Evolutionary conservation across 2,797 vertebrate species (phyloP).

Genomic region (Rhodeus uyekii): DNA sequence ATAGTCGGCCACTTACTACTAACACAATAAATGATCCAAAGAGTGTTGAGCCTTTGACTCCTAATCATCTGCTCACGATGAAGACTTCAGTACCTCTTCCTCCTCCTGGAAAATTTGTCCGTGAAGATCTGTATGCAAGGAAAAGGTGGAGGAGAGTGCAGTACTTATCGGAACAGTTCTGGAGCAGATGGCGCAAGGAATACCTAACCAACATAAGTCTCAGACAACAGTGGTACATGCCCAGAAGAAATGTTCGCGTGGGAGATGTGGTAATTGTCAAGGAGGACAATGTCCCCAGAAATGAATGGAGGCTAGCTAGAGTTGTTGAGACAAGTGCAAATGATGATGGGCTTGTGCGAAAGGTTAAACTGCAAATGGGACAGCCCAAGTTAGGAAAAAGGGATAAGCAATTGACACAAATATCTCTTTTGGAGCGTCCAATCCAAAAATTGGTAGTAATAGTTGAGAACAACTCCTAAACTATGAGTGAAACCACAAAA

Average conservation of each 20-base stretch:
- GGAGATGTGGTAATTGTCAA: constrained; percentile 54
- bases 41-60: too few species aligned
- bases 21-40: too few species aligned
- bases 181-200: constrained; percentile 50
- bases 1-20: too few species aligned
- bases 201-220: constrained; percentile 45
- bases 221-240: constrained; percentile 44
- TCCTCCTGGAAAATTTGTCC: constrained; percentile 36
- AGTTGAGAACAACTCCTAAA: too few species aligned
- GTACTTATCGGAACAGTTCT: constrained; percentile 36
- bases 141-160: constrained; percentile 46
- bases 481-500: too few species aligned
- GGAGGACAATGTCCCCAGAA: constrained; percentile 51
- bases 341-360: constrained; percentile 49
- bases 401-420: too few species aligned
- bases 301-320: constrained; percentile 50
- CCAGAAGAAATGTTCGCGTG: constrained; percentile 27
- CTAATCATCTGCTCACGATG: too few species aligned
- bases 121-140: constrained; percentile 34
- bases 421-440: too few species aligned
- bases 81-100: constrained; percentile 31
- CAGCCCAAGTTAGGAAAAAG: too few species aligned
- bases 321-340: constrained; percentile 25
- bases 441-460: too few species aligned
- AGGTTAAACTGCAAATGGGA: constrained; percentile 46